Conservation (phyloP, 2,888 invertebrate species). For the Aspidapion aeneum region DNA sequence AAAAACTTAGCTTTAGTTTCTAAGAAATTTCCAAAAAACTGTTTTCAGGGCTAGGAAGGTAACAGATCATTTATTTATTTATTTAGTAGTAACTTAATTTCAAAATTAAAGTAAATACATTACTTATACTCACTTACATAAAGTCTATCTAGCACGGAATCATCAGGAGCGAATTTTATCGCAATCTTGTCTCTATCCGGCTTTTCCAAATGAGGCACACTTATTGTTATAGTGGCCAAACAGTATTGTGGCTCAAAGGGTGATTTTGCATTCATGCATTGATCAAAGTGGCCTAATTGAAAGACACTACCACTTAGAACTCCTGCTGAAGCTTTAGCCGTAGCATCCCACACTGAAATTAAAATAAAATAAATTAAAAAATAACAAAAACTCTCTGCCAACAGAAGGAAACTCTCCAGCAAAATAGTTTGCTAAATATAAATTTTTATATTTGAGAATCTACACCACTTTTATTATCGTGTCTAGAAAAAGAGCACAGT, state of each 20-base stretch:
- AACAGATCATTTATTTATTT: too few species aligned
- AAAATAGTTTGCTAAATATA: too few species aligned
- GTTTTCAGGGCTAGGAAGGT: too few species aligned
- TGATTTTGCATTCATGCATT: slow-evolving; percentile 49
- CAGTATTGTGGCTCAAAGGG: slow-evolving; percentile 47
- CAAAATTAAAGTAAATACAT: too few species aligned
- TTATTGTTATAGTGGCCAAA: slow-evolving; percentile 38
- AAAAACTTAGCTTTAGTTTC: too few species aligned
- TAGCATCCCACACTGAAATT: slow-evolving; percentile 59
- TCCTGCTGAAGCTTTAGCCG: slow-evolving; percentile 56
- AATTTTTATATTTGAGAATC: neutral
- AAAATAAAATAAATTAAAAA: slow-evolving; percentile 2
- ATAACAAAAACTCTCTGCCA: too few species aligned
- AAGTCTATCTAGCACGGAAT: slow-evolving; percentile 40
- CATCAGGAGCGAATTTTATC: slow-evolving; percentile 37
- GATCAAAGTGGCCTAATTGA: slow-evolving; percentile 61
- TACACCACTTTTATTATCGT: neutral
- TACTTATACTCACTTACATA: slow-evolving; percentile 42
- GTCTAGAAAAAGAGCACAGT: too few species aligned
- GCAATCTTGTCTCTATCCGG: slow-evolving; percentile 36
- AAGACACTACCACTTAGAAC: slow-evolving; percentile 55
- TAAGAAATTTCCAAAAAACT: too few species aligned
- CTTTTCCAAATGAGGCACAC: slow-evolving; percentile 33
- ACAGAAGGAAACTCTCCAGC: too few species aligned
- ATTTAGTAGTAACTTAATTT: too few species aligned